A percentile compares a stretch with the other conserved stretches of the same genome.
phyloP scores from a whole-genome alignment of 1,140 invertebrate genomes.

The Colletes latitarsis region DNA sequence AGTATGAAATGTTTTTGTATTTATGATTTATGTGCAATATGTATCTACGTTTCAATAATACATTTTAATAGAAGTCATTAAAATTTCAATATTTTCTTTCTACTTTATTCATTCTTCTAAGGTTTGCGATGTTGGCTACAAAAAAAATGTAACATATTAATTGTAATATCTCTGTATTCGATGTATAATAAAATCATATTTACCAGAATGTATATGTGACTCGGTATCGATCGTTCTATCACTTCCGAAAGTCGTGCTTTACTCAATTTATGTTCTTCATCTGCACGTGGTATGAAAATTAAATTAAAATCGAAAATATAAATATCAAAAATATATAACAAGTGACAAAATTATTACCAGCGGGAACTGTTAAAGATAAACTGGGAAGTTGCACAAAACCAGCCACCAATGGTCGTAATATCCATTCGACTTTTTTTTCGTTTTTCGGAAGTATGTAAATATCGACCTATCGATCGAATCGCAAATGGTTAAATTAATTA shows the following conservation, averaged over 20 bases:
- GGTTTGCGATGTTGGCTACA: conserved; percentile 74
- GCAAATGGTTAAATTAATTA: conserved; percentile 1
- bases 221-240: conserved; percentile 83
- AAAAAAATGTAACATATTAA: conserved; percentile 42
- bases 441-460: conserved; percentile 83
- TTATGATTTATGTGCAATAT: conserved; percentile 42
- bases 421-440: conserved; percentile 82
- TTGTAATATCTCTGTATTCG: not conserved
- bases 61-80: conserved; percentile 39
- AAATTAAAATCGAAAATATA: conserved; percentile 12
- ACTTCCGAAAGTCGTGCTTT: conserved; percentile 80
- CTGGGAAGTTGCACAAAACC: conserved; percentile 84
- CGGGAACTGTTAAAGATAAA: conserved; percentile 78
- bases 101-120: conserved; percentile 61
- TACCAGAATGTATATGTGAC: conserved; percentile 85
- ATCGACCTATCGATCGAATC: conserved; percentile 78
- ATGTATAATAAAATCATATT: conserved; percentile 35
- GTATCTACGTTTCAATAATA: conserved; percentile 29
- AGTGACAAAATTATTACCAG: conserved; percentile 72
- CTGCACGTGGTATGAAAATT: conserved; percentile 57
- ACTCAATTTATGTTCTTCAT: conserved; percentile 77
- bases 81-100: not conserved
- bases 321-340: conserved; percentile 36
- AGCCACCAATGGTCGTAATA: conserved; percentile 83
- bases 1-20: conserved; percentile 30